Percentiles rank a stretch among this genome's conserved stretches.
Evolutionary conservation across 2,888 invertebrate genomes (phyloP).

Genomic region (Agriopis aurantiaria): DNA sequence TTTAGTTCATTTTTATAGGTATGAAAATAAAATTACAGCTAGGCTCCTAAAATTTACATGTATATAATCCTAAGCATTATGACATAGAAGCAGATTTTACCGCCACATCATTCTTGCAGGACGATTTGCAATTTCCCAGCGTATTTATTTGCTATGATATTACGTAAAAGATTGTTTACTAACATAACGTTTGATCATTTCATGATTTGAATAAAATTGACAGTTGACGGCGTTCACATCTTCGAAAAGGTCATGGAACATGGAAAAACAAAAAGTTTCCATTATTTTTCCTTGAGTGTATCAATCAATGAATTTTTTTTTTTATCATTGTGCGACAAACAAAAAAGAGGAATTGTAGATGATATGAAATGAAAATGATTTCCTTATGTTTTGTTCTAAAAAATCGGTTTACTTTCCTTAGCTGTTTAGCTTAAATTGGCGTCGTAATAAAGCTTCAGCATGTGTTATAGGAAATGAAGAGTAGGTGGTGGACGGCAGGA

Average conservation of each 20-base stretch:
- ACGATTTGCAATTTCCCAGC: slow-evolving; percentile 64
- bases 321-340: slow-evolving; percentile 4
- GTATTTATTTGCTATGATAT: slow-evolving; percentile 41
- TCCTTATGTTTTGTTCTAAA: background rate
- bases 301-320: too few relatives aligned
- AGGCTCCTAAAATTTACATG: background rate
- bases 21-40: background rate
- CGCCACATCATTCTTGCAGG: slow-evolving; percentile 1
- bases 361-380: background rate
- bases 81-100: background rate
- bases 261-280: slow-evolving; percentile 12
- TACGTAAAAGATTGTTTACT: slow-evolving; percentile 11
- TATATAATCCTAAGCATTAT: background rate
- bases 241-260: slow-evolving; percentile 6
- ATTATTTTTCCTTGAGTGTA: background rate
- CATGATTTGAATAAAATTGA: slow-evolving; percentile 9
- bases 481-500: slow-evolving; percentile 70
- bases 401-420: slow-evolving; percentile 3
- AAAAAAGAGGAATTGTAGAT: background rate
- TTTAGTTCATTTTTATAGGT: too few relatives aligned
- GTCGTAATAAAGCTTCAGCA: slow-evolving; percentile 53
- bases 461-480: slow-evolving; percentile 74
- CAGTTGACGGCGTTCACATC: slow-evolving; percentile 11
- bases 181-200: slow-evolving; percentile 17
- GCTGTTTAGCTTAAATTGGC: slow-evolving; percentile 16